phyloP scores from a whole-genome alignment of 2,888 invertebrate species.

The Drosophila merina region DNA sequence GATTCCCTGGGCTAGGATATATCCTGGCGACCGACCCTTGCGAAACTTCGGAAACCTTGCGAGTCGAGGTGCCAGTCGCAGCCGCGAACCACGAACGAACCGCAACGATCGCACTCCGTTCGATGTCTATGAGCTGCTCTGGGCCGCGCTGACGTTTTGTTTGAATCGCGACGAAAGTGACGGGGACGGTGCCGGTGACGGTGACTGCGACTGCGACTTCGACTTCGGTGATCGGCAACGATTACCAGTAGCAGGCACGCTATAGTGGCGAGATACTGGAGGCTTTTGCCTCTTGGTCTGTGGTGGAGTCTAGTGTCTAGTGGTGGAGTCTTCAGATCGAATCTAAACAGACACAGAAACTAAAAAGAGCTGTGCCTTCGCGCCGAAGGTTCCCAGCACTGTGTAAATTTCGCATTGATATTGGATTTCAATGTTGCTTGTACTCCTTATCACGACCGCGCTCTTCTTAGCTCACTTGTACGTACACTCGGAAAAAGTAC shows the following conservation, averaged over 20 bases:
- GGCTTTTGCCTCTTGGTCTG: conserved; percentile 24
- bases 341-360: conserved; percentile 13
- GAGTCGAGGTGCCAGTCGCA: neutral
- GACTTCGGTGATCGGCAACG: conserved; percentile 40
- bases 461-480: conserved; percentile 12
- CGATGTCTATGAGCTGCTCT: conserved; percentile 62
- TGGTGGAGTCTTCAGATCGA: conserved; percentile 32
- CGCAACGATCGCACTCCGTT: conserved; percentile 57
- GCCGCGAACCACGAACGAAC: conserved; percentile 45
- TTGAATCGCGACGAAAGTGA: conserved; percentile 48
- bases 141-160: conserved; percentile 65
- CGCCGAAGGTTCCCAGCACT: conserved; percentile 46
- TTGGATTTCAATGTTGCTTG: conserved; percentile 69
- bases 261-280: neutral
- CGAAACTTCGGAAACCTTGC: conserved; percentile 2
- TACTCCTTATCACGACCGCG: conserved; percentile 52
- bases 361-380: conserved; percentile 18
- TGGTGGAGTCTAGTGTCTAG: conserved; percentile 14
- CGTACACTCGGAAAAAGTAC: conserved; percentile 11
- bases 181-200: conserved; percentile 28
- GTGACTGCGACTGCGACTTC: conserved; percentile 10
- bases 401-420: conserved; percentile 73
- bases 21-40: conserved; percentile 1
- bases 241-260: conserved; percentile 1
- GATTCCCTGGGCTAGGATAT: neutral